These are phyloP conservation scores for Miltochrista miniata DNA, from an alignment of 2,888 invertebrate genomes.

Conservation along the genomic window DNA sequence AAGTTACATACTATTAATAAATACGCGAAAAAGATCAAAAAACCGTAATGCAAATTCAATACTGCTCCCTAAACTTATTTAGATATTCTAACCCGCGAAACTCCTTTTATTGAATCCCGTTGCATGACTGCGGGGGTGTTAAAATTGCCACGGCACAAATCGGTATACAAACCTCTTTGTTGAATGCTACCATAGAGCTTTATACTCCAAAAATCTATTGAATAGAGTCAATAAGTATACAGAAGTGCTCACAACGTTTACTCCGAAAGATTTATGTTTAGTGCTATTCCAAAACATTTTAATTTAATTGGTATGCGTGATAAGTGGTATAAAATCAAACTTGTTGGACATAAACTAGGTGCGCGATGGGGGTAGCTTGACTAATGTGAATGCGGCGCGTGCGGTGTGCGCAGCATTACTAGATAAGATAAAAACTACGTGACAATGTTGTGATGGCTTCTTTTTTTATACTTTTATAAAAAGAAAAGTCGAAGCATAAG, in stretches of 20 bases:
- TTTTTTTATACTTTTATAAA: slow-evolving; percentile 8
- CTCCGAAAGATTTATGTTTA: slow-evolving; percentile 27
- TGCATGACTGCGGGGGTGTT: too few species aligned
- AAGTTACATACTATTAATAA: too few species aligned
- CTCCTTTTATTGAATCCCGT: too few species aligned
- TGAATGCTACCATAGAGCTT: not conserved
- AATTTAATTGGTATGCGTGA: slow-evolving; percentile 30
- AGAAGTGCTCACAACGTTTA: not conserved
- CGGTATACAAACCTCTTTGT: not conserved
- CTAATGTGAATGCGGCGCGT: slow-evolving; percentile 57
- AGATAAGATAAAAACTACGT: slow-evolving; percentile 38
- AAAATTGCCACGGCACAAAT: too few species aligned
- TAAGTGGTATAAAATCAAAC: slow-evolving; percentile 54
- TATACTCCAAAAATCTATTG: not conserved
- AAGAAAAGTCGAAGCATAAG: too few species aligned
- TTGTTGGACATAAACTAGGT: slow-evolving; percentile 59
- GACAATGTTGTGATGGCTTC: slow-evolving; percentile 37
- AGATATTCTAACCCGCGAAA: too few species aligned
- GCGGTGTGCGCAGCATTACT: slow-evolving; percentile 45
- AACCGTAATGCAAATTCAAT: too few species aligned
- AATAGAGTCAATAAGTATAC: not conserved
- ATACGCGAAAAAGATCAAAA: too few species aligned
- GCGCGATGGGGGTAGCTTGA: slow-evolving; percentile 48
- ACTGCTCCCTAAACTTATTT: too few species aligned
- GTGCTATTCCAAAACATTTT: slow-evolving; percentile 9